Conservation (phyloP, 53 echinoderm and acorn worm genomes). For the Holothuria scabra region DNA sequence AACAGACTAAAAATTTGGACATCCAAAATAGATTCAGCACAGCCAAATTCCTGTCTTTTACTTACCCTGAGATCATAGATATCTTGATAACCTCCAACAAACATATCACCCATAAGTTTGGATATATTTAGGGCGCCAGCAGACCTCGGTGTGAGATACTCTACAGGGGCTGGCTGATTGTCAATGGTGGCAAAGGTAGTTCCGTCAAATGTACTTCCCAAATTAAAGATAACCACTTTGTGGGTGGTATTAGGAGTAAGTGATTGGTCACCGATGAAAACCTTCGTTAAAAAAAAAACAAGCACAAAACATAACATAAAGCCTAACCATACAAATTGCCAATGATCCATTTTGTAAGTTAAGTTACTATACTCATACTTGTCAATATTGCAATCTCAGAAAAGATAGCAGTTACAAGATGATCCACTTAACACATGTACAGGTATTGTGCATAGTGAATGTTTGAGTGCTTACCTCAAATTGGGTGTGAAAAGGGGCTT, state of each 20-base stretch:
- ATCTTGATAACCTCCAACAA: constrained; percentile 87
- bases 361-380: too few relatives aligned
- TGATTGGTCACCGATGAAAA: constrained; percentile 82
- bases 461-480: too few relatives aligned
- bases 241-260: constrained; percentile 78
- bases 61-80: constrained; percentile 85
- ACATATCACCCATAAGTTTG: constrained; percentile 79
- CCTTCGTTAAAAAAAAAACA: too few relatives aligned
- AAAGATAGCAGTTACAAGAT: too few relatives aligned
- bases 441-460: too few relatives aligned
- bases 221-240: constrained; percentile 85
- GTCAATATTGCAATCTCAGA: too few relatives aligned
- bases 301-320: too few relatives aligned
- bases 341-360: too few relatives aligned
- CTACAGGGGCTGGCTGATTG: constrained; percentile 62
- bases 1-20: not conserved
- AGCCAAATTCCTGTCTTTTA: not conserved
- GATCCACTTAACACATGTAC: too few relatives aligned
- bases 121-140: constrained; percentile 81
- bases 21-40: not conserved
- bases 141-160: constrained; percentile 84
- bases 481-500: too few relatives aligned
- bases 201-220: constrained; percentile 63
- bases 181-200: constrained; percentile 82
- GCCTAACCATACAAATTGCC: not conserved